Base-by-base conservation (phyloP, 2,888 invertebrate genomes). In the Chloroclysta siterata region DNA sequence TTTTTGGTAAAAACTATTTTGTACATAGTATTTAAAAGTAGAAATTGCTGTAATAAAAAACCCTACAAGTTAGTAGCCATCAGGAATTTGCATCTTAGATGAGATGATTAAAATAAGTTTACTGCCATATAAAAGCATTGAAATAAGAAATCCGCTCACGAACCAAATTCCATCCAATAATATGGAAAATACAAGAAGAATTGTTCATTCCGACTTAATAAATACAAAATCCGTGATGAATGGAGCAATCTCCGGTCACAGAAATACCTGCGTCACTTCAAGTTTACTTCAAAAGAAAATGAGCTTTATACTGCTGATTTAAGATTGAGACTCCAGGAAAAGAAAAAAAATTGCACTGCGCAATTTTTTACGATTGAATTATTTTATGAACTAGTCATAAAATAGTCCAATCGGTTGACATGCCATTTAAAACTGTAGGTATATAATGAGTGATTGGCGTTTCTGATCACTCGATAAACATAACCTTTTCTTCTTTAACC, bases 161-260 rank as follows among this genome's bases (percentile, higher is more conserved):
- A 47, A 33, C 13, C 41, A 48, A 48, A 50, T 22, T 41, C 39
- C 48, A 41, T 48, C 39, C 56, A 60, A 50, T 47, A 50, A 50
- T 54, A 60, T 50, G 60, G 50, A 60, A 54, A 60, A 33, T 54
- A 53, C 54, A 54, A 60, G 42, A 60, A 59, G 41, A 54, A 60
- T 48, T 50, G 41, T 39, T 54, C 53, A 54, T 60, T 53, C 51
- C 50, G 54, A 55, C 33, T 60, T 48, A 60, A 60, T 54, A 60
- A 60, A 55, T 55, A 60, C 41, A 39, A 55, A 60, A 60, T 60
- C 48, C 44, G 54, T 50, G 54, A 60, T 55, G 54, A 55, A 60
- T 60, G 54, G 44, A 47, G 42, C 60, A 54, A 55, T 55, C 50
- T 55, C 56, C 50, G 39, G 46, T 28, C 50, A 22, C 48, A 36